Percentiles rank a stretch among this genome's conserved stretches.
phyloP scores from a whole-genome alignment of 2,888 invertebrate species.

The Lasioglossum lativentre region DNA sequence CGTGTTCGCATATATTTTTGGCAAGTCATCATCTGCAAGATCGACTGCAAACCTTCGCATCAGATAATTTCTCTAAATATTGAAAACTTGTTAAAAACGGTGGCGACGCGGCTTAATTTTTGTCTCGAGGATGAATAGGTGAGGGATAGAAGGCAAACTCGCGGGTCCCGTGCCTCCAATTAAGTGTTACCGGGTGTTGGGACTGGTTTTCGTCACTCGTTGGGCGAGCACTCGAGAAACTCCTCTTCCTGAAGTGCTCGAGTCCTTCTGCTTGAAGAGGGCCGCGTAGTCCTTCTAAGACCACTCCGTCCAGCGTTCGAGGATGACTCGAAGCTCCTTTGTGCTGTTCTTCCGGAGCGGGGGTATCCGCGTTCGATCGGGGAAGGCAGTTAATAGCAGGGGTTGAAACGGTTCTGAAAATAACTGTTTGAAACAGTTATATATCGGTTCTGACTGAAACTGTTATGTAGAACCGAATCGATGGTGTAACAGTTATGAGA shows the following conservation, averaged over 20 bases:
- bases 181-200: constrained; percentile 49
- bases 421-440: too few species aligned
- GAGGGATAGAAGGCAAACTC: not conserved
- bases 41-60: not conserved
- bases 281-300: constrained; percentile 53
- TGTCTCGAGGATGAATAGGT: not conserved
- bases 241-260: constrained; percentile 35
- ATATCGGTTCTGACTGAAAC: too few species aligned
- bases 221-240: constrained; percentile 59
- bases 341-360: constrained; percentile 33
- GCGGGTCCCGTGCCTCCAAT: constrained; percentile 50
- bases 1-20: too few species aligned
- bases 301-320: constrained; percentile 39
- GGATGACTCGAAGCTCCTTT: constrained; percentile 64
- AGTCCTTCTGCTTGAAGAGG: constrained; percentile 57
- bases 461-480: too few species aligned
- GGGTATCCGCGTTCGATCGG: constrained; percentile 46
- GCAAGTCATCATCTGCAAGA: too few species aligned
- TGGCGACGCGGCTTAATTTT: not conserved
- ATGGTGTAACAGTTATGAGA: too few species aligned
- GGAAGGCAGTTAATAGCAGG: too few species aligned
- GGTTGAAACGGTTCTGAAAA: too few species aligned
- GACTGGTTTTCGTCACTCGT: constrained; percentile 66
- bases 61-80: too few species aligned
- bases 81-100: not conserved